These are phyloP conservation scores for Yponomeuta plumbellus DNA, from an alignment of 2,888 invertebrate species.

Conservation along the genomic window DNA sequence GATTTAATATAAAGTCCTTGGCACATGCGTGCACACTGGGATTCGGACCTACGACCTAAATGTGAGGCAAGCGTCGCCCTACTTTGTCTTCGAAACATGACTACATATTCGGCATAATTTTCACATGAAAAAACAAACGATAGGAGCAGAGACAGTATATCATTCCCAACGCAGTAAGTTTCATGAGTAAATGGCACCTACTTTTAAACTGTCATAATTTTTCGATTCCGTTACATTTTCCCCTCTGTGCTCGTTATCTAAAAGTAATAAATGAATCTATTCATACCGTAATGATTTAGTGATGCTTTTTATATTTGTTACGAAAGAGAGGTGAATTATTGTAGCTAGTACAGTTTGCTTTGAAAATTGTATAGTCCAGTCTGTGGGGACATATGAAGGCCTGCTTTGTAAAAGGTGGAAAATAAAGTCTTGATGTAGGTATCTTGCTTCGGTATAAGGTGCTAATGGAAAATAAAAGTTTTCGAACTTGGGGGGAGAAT, in stretches of 20 bases:
- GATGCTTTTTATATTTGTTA: slow-evolving; percentile 38
- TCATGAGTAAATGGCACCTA: slow-evolving; percentile 70
- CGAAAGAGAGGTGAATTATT: neutral
- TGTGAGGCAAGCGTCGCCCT: too few relatives aligned
- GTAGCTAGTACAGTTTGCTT: neutral
- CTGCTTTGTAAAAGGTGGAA: too few relatives aligned
- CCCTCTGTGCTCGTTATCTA: slow-evolving; percentile 69
- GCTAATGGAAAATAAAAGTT: too few relatives aligned
- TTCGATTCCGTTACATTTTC: slow-evolving; percentile 70
- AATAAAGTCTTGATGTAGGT: too few relatives aligned
- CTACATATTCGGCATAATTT: slow-evolving; percentile 11
- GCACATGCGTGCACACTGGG: too few relatives aligned
- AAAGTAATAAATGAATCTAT: slow-evolving; percentile 65
- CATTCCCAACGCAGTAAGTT: slow-evolving; percentile 68
- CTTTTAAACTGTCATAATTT: slow-evolving; percentile 76
- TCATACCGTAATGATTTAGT: slow-evolving; percentile 60
- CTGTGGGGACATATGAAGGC: too few relatives aligned
- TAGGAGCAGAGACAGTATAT: slow-evolving; percentile 46
- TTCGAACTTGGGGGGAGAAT: too few relatives aligned
- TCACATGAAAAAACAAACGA: slow-evolving; percentile 45
- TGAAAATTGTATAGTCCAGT: neutral
- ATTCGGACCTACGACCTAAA: too few relatives aligned
- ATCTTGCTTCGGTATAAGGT: too few relatives aligned
- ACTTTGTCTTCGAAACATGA: too few relatives aligned
- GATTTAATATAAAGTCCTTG: too few relatives aligned